Conservation (phyloP, 2,888 invertebrate species). For the Nineta flava region DNA sequence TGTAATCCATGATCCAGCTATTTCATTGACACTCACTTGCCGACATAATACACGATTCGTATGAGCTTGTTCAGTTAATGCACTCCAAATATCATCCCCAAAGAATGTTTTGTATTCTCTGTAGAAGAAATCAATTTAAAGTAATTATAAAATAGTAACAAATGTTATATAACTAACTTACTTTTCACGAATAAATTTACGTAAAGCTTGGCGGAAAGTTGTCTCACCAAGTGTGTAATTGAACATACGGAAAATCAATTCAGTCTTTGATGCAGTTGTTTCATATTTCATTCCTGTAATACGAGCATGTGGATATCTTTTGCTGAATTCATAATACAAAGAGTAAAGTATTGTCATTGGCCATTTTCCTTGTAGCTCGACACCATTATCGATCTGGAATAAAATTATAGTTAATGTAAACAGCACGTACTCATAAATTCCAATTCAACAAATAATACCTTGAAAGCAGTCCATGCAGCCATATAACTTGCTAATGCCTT, state of each 20-base stretch:
- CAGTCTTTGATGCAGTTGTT: constrained; percentile 57
- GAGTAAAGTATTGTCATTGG: constrained; percentile 65
- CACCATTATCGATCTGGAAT: constrained; percentile 45
- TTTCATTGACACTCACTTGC: constrained; percentile 43
- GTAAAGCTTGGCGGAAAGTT: constrained; percentile 57
- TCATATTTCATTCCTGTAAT: constrained; percentile 61
- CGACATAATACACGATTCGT: constrained; percentile 38
- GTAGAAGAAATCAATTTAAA: constrained; percentile 10
- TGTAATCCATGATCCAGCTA: constrained; percentile 69
- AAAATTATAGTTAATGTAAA: background rate
- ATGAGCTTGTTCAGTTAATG: constrained; percentile 49
- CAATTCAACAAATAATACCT: constrained; percentile 31
- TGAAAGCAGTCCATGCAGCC: constrained; percentile 53
- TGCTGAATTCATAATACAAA: constrained; percentile 65
- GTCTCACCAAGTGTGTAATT: constrained; percentile 66
- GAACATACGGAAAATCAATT: constrained; percentile 76
- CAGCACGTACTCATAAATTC: background rate
- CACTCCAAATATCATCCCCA: constrained; percentile 65
- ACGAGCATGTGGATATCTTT: constrained; percentile 59
- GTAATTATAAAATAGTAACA: constrained; percentile 1
- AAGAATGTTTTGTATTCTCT: constrained; percentile 60
- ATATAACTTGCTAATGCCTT: constrained; percentile 62
- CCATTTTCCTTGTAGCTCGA: constrained; percentile 64
- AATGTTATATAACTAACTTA: constrained; percentile 15
- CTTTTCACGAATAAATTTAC: constrained; percentile 49